These are phyloP conservation scores for Trichechus manatus DNA, from an alignment of 2,113 vertebrate species.

Conservation along the genomic window DNA sequence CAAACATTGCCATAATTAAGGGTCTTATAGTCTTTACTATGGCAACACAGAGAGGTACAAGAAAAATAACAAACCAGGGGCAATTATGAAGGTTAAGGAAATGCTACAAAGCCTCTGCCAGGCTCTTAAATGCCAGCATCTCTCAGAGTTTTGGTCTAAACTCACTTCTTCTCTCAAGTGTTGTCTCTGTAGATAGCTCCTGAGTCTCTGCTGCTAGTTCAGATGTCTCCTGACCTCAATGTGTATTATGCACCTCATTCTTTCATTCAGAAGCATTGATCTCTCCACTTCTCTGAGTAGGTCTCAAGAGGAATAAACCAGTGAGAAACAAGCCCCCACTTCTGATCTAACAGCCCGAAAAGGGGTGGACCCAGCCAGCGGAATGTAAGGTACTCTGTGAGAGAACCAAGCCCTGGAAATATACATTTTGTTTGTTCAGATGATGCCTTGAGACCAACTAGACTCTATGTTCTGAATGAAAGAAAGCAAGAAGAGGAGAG, in stretches of 20 bases:
- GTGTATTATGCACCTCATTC: neutral
- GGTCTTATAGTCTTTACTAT: neutral
- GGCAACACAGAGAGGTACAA: neutral
- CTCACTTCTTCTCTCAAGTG: neutral
- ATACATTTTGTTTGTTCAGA: neutral
- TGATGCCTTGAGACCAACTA: neutral
- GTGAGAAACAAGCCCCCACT: neutral
- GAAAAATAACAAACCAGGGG: neutral
- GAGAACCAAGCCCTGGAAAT: neutral
- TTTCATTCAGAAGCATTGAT: neutral
- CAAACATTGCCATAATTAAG: neutral
- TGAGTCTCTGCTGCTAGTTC: neutral
- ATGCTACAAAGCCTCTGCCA: neutral
- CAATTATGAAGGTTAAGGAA: constrained; percentile 8
- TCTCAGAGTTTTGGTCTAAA: neutral
- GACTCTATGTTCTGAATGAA: neutral
- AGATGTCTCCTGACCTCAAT: neutral
- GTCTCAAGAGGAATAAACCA: neutral
- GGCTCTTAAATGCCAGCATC: neutral
- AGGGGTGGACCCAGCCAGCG: neutral
- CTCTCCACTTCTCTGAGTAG: neutral
- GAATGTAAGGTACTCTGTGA: neutral
- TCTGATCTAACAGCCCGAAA: neutral
- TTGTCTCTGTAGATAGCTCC: neutral
- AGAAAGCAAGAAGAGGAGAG: neutral